Base-by-base conservation (phyloP, 1,140 invertebrate species). In the Neodiprion virginianus region DNA sequence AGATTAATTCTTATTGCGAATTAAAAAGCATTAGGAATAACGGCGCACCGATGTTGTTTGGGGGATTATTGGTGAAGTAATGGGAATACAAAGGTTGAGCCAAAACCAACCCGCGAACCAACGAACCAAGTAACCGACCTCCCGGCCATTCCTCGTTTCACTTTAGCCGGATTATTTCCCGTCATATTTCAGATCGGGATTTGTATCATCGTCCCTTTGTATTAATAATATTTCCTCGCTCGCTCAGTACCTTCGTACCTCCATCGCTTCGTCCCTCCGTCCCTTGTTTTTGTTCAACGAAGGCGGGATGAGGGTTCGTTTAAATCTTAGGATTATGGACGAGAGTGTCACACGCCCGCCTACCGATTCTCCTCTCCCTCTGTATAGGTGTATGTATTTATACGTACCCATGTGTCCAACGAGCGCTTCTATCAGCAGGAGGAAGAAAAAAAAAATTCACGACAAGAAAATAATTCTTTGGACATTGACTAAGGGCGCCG, bases 181-280 rank as follows among this genome's bases (percentile, higher is more conserved):
- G 82, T 83, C 83, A 83, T 86, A 86, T 86, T 86, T 86, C 80
- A 86, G 80, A 85, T 86, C 79, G 83, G 84, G 84, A 86, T 86
- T 86, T 86, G 81, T 78, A 80, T 79, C 80, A 79, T 81, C 81
- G 76, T 77, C 71, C 81, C 78, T 81, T 84, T 82, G 80, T 81
- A 82, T 83, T 84, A 83, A 84, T 85, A 85, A 84, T 80, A 81
- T 81, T 69, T 73, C 74, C 72, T 72, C 71, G 50, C 69, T 70
- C 71, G 53, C 53, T 61, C 53, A 14, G 53, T 61, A 11, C 5
- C 53, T 61, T 61, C 28, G 28, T 40, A 40, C 28, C 28, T 40
- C 72, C 66, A 21, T 49, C 61, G 28, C 48, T 50, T 48, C 48
- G 40, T 28, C 71, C 67, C 28, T 69, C 23, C 48, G 28, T 72